Evolutionary conservation across 1,140 invertebrate species (phyloP).

Genomic region (Lasioglossum albipes): DNA sequence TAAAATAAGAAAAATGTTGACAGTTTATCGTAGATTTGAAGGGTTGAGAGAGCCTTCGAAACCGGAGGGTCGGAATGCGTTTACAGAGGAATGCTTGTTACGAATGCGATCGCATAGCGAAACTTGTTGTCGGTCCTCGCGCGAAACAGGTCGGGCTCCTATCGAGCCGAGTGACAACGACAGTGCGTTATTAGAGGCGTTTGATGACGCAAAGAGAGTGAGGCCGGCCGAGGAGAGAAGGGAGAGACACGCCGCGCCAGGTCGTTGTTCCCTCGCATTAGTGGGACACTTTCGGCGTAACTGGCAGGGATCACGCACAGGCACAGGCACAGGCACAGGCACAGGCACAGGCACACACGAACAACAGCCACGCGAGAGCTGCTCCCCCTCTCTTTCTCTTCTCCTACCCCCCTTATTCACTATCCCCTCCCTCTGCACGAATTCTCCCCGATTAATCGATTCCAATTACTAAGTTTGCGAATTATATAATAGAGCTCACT

Average conservation of each 20-base stretch:
- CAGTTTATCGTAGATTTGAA: too few species aligned
- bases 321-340: conserved; percentile 22
- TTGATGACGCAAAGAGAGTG: conserved; percentile 63
- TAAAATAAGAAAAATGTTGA: too few species aligned
- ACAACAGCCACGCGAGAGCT: conserved; percentile 2
- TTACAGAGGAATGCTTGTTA: conserved; percentile 34
- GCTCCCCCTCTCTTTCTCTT: background rate
- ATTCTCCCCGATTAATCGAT: conserved; percentile 52
- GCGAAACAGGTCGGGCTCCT: conserved; percentile 60
- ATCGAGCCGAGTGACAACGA: conserved; percentile 57
- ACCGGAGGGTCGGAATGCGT: background rate
- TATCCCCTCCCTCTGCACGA: conserved; percentile 21
- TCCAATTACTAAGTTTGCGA: conserved; percentile 47
- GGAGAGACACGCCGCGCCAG: conserved; percentile 59
- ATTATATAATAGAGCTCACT: conserved; percentile 37
- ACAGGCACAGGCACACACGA: background rate
- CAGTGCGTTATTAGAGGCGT: conserved; percentile 63
- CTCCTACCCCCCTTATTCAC: background rate
- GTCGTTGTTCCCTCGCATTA: conserved; percentile 69
- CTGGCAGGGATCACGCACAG: conserved; percentile 59
- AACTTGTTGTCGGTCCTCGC: conserved; percentile 53
- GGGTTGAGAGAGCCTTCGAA: background rate
- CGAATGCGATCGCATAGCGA: conserved; percentile 54
- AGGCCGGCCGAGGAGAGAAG: conserved; percentile 37
- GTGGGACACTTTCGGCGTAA: conserved; percentile 72